Evolutionary conservation across 1,140 invertebrate genomes (phyloP).

Genomic region (Leptinotarsa lineolata): DNA sequence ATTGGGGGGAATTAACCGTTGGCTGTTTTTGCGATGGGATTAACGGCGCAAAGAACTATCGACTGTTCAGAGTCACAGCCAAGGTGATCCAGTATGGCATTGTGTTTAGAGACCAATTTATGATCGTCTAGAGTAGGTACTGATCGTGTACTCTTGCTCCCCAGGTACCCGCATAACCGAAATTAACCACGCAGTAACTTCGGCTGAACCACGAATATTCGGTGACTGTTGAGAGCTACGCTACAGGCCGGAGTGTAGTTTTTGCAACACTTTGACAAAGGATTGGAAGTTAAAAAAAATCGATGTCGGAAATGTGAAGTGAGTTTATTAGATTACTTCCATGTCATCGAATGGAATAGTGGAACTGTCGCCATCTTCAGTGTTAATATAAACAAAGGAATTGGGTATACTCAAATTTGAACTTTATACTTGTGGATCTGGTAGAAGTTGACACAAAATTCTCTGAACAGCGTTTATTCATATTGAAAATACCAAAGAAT

Average conservation of each 20-base stretch:
- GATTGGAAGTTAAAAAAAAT: no score
- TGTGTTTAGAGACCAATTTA: constrained; percentile 44
- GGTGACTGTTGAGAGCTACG: neutral
- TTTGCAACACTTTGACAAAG: no score
- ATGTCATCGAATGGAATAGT: no score
- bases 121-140: constrained; percentile 41
- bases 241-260: constrained; percentile 13
- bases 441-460: no score
- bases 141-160: constrained; percentile 1
- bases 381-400: no score
- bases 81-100: constrained; percentile 43
- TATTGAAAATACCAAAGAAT: no score
- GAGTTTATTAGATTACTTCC: no score
- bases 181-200: constrained; percentile 16
- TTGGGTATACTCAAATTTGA: no score
- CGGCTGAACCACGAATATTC: constrained; percentile 11
- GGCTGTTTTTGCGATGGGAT: constrained; percentile 13
- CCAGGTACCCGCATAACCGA: constrained; percentile 4
- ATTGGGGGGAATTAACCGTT: constrained; percentile 16
- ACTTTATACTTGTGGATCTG: no score
- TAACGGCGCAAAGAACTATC: constrained; percentile 37
- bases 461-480: no score
- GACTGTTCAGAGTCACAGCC: constrained; percentile 35
- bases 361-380: no score
- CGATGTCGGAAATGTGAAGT: no score